Conservation (phyloP, 2,113 vertebrate genomes). For the Nymphicus hollandicus region DNA sequence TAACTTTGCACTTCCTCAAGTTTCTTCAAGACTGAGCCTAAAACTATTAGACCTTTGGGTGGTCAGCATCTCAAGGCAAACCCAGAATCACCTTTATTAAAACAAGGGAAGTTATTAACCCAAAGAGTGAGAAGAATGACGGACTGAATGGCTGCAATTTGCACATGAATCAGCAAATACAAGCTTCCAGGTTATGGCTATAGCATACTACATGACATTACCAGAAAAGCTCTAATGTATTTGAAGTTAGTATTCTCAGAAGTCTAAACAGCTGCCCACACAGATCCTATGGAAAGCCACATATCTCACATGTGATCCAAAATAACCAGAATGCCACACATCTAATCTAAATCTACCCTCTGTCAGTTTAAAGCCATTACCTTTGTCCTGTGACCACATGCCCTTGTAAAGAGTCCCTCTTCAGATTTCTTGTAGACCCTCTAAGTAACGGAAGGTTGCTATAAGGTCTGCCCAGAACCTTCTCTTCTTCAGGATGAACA, state of each 20-base stretch:
- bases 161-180: neutral
- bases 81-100: neutral
- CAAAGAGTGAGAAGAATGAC: neutral
- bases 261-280: neutral
- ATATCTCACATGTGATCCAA: neutral
- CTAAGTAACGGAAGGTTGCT: neutral
- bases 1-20: neutral
- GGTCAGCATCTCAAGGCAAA: neutral
- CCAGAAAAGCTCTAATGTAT: neutral
- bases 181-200: neutral
- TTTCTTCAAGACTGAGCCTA: neutral
- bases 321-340: neutral
- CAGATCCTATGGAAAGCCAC: neutral
- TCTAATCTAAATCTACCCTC: neutral
- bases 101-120: neutral
- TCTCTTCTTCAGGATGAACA: neutral
- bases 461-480: neutral
- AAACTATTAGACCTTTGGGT: neutral
- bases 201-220: fast-evolving
- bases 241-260: neutral
- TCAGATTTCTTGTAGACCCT: neutral
- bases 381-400: neutral
- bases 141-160: neutral
- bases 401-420: neutral
- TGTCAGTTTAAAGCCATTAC: neutral